These are phyloP conservation scores for Indicator indicator DNA, from an alignment of 2,113 vertebrate genomes.

Conservation along the genomic window DNA sequence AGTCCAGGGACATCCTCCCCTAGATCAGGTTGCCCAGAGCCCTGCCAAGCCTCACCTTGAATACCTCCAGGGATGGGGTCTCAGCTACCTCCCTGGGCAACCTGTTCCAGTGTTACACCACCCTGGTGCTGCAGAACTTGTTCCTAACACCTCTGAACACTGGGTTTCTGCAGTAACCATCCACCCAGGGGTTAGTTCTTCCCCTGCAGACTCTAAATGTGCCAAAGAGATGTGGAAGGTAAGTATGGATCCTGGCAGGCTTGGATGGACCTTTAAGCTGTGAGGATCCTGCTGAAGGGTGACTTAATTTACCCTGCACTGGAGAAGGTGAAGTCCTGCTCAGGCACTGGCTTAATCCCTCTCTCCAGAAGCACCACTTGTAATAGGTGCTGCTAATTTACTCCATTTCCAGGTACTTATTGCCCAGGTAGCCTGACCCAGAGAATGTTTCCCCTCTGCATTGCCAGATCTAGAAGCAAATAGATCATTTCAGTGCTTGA, in stretches of 20 bases:
- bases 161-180: background rate
- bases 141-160: background rate
- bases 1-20: too few relatives aligned
- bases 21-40: too few relatives aligned
- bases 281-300: background rate
- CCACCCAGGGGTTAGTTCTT: background rate
- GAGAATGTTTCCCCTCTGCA: background rate
- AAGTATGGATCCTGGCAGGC: background rate
- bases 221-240: fast-evolving
- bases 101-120: too few relatives aligned
- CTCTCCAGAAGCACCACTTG: background rate
- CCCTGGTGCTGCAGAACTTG: too few relatives aligned
- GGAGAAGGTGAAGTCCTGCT: background rate
- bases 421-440: background rate
- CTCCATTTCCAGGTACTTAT: background rate
- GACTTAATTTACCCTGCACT: background rate
- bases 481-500: background rate
- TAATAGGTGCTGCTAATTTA: background rate
- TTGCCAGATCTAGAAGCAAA: background rate
- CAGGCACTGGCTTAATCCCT: background rate
- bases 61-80: too few relatives aligned
- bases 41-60: too few relatives aligned
- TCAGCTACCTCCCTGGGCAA: too few relatives aligned
- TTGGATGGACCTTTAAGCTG: background rate
- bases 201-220: background rate